phyloP scores from a whole-genome alignment of 2,888 invertebrate genomes.

The Camponotus fellah region DNA sequence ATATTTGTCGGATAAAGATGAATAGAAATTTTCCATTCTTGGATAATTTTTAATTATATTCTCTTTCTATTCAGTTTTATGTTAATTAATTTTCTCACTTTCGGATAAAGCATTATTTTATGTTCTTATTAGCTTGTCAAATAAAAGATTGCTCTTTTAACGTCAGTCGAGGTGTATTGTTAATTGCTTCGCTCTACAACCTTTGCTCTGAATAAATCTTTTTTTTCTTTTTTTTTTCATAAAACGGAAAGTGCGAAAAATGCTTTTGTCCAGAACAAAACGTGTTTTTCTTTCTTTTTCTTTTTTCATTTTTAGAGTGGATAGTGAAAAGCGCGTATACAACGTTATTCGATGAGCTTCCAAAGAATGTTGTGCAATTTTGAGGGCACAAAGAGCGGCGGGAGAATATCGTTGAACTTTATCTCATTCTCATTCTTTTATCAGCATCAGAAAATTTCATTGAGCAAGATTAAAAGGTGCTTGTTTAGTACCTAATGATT shows the following conservation, averaged over 20 bases:
- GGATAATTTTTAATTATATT: conserved; percentile 5
- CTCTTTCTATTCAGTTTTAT: not conserved
- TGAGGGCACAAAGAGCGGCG: conserved; percentile 51
- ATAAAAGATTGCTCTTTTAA: conserved; percentile 39
- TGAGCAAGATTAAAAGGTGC: conserved; percentile 15
- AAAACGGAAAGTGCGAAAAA: not conserved
- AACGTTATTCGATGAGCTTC: conserved; percentile 45
- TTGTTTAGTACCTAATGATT: conserved; percentile 24
- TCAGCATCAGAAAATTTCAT: conserved; percentile 32
- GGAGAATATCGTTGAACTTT: conserved; percentile 37
- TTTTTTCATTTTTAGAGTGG: not conserved
- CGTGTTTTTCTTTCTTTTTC: not conserved
- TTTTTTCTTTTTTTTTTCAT: conserved; percentile 1
- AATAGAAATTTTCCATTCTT: not conserved
- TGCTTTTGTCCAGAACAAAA: conserved; percentile 8
- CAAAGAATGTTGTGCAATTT: conserved; percentile 62
- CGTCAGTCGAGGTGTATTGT: conserved; percentile 33
- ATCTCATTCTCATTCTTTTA: conserved; percentile 25
- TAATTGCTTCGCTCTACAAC: conserved; percentile 27
- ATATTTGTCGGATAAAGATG: too few species aligned
- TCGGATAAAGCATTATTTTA: conserved; percentile 22
- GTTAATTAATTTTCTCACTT: conserved; percentile 13
- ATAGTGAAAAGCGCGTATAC: conserved; percentile 16
- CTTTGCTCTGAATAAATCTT: conserved; percentile 30
- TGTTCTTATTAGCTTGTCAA: conserved; percentile 39